Evolutionary conservation across 2,888 invertebrate species (phyloP).

Genomic region (Limnephilus lunatus): DNA sequence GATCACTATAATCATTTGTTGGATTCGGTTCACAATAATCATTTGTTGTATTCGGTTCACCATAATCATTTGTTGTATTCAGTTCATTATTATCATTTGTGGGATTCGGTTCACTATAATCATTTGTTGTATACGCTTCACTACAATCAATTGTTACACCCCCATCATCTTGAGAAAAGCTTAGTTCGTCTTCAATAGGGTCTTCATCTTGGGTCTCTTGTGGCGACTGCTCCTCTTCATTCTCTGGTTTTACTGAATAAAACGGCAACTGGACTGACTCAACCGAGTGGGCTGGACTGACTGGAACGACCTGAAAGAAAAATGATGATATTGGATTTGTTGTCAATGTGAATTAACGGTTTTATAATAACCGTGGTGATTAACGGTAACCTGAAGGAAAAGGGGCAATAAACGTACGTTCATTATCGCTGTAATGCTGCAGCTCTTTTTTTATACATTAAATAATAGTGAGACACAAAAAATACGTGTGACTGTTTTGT

Average conservation of each 20-base stretch:
- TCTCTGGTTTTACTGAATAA: background rate
- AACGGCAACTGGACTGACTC: too few relatives aligned
- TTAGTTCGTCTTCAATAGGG: background rate
- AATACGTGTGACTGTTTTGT: too few relatives aligned
- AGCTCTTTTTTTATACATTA: too few relatives aligned
- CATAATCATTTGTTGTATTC: background rate
- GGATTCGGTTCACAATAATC: too few relatives aligned
- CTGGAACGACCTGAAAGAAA: background rate
- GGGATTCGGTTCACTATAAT: background rate
- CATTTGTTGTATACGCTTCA: background rate
- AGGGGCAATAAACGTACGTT: too few relatives aligned
- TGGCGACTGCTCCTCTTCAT: background rate
- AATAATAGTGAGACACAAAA: too few relatives aligned
- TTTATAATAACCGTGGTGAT: too few relatives aligned
- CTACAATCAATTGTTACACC: background rate
- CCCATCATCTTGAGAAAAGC: background rate
- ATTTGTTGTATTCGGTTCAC: background rate
- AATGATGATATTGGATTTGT: background rate
- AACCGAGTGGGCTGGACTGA: too few relatives aligned
- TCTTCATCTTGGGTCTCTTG: background rate
- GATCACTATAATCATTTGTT: too few relatives aligned
- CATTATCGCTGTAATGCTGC: too few relatives aligned
- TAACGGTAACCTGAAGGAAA: too few relatives aligned
- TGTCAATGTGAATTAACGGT: background rate
- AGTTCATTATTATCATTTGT: background rate